Percentiles rank a stretch among this genome's conserved stretches.
phyloP scores from a whole-genome alignment of 92 coral and sea anemone genomes.

The Anthopleura xanthogrammica region DNA sequence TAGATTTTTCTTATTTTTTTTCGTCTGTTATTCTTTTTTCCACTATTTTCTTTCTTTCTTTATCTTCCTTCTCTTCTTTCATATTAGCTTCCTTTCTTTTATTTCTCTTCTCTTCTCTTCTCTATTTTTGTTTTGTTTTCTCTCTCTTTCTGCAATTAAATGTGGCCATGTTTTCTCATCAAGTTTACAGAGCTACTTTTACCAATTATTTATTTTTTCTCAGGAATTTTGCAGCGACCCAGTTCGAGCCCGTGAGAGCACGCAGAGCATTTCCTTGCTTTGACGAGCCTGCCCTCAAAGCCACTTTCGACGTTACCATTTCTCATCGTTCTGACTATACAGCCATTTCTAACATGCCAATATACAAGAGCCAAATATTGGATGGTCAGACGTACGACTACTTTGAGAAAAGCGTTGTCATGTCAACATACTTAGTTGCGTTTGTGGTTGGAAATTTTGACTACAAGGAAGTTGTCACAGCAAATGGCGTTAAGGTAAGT shows the following conservation, averaged over 20 bases:
- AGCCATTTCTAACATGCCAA: constrained; percentile 86
- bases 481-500: constrained; percentile 50
- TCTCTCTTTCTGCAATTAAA: no score
- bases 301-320: constrained; percentile 71
- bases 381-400: constrained; percentile 50
- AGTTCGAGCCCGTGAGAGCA: constrained; percentile 72
- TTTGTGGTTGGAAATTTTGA: constrained; percentile 71
- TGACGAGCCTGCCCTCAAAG: constrained; percentile 94
- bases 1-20: no score
- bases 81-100: no score
- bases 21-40: no score
- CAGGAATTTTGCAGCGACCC: constrained; percentile 76
- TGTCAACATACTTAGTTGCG: constrained; percentile 76
- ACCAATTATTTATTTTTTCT: neutral
- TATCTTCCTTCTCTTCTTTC: neutral
- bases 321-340: constrained; percentile 61
- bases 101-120: neutral
- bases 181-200: neutral
- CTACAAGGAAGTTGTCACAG: constrained; percentile 37
- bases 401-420: constrained; percentile 50
- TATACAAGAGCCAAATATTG: constrained; percentile 23
- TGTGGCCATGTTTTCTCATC: no score
- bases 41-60: neutral
- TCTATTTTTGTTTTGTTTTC: neutral
- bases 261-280: constrained; percentile 89